Base-by-base conservation (phyloP, 1,140 invertebrate genomes). In the Paracyclopina nana region DNA sequence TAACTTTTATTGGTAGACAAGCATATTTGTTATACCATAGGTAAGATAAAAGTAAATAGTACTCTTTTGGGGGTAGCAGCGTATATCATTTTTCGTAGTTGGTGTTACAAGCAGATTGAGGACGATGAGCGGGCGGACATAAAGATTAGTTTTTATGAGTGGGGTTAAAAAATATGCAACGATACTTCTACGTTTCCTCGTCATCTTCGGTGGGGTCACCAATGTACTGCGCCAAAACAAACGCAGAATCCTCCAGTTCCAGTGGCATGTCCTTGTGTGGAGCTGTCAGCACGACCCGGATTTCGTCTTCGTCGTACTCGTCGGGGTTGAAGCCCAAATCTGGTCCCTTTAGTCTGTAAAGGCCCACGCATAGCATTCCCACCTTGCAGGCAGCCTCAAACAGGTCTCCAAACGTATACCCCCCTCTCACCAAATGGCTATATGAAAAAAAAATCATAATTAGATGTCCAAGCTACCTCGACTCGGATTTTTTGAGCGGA, bases 331-430 rank as follows among this genome's bases (percentile, higher is more conserved):
- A 20, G 12, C 3, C 24, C 16, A 44, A 44, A 20, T 44, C 3
- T 22, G n/a, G 14, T 20, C 24, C 5, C 24, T 3, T 25, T 79
- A 77, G n/a, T 65, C 80, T 73, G 70, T 97, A 97, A 53, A 98
- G 74, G 61, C 94, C 94, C 68, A 98, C 96, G 69, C 92, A 97
- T 58, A 98, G 73, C 80, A 97, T 94, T 58, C 91, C 91, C 66
- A 92, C 94, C 54, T 84, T 85, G 60, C 88, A 80, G 54, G 98
- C 73, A 49, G 92, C 90, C 55, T 83, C 79, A 73, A 98, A 98
- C 58, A 98, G 69, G 63, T 92, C 86, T 11, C 84, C 84, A 69
- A 90, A 90, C 71, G 87, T 88, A 61, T 84, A 84, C 58, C 80
- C 79, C 65, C 88, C 83, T 53, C 85, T 88, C 16, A 22, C 42